phyloP scores from a whole-genome alignment of 1,140 invertebrate genomes.

The Zophobas atratus region DNA sequence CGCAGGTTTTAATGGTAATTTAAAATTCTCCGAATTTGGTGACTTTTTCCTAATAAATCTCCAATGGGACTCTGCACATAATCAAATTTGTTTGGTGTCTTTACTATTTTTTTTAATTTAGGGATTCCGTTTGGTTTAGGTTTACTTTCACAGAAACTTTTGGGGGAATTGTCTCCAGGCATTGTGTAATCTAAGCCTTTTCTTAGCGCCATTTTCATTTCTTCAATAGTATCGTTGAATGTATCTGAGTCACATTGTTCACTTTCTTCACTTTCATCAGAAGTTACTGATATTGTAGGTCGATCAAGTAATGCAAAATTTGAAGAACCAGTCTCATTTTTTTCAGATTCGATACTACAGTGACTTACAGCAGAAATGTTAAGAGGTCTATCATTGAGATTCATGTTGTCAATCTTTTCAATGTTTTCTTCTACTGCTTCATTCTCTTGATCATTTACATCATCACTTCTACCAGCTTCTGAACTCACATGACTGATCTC shows the following conservation, averaged over 20 bases:
- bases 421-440: not conserved
- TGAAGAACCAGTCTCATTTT: not conserved
- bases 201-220: slow-evolving; percentile 32
- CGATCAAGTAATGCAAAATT: not conserved
- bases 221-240: slow-evolving; percentile 45
- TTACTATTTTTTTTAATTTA: not conserved
- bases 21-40: slow-evolving; percentile 28
- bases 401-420: not conserved
- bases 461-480: no score
- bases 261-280: slow-evolving; percentile 5
- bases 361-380: not conserved
- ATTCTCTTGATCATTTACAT: not conserved
- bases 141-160: not conserved
- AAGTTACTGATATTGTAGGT: not conserved
- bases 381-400: not conserved
- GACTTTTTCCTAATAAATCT: slow-evolving; percentile 21
- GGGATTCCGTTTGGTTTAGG: slow-evolving; percentile 4
- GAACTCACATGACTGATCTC: no score
- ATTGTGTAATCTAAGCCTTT: slow-evolving; percentile 12
- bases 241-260: slow-evolving; percentile 2
- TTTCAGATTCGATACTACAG: not conserved
- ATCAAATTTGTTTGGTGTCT: not conserved
- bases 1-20: slow-evolving; percentile 21
- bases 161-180: not conserved
- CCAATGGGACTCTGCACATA: slow-evolving; percentile 7